Conservation (phyloP, 2,113 vertebrate genomes). For the Datnioides undecimradiatus region DNA sequence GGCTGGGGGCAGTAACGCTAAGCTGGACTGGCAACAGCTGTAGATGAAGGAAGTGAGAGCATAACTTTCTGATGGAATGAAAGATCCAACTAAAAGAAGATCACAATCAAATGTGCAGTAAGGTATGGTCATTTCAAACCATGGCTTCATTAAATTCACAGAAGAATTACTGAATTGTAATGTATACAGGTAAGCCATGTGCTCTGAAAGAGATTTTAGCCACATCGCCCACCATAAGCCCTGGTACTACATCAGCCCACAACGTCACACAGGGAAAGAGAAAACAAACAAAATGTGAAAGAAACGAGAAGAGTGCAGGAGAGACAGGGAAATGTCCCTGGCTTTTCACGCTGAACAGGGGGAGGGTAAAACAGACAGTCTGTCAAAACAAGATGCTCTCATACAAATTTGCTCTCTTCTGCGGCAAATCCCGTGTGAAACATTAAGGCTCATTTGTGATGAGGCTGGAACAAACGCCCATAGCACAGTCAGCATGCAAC, state of each 20-base stretch:
- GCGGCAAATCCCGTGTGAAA: conserved; percentile 75
- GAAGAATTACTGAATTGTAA: too few species aligned
- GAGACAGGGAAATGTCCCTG: conserved; percentile 34
- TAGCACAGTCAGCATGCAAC: conserved; percentile 68
- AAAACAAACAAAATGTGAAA: conserved; percentile 1
- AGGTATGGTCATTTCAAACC: too few species aligned
- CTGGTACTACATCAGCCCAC: not conserved
- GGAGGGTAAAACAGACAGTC: conserved; percentile 61
- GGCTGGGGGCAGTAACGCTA: too few species aligned
- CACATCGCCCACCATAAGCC: too few species aligned
- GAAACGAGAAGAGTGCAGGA: not conserved
- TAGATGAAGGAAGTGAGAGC: too few species aligned
- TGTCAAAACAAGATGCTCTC: conserved; percentile 76
- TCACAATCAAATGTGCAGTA: too few species aligned
- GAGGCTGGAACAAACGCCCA: conserved; percentile 77
- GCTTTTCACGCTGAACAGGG: conserved; percentile 33
- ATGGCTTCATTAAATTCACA: too few species aligned
- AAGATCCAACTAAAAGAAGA: too few species aligned
- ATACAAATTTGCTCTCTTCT: conserved; percentile 66
- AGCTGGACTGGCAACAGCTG: too few species aligned
- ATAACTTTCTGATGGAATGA: too few species aligned
- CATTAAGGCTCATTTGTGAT: conserved; percentile 77
- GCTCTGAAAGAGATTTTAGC: too few species aligned
- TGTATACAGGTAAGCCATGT: too few species aligned
- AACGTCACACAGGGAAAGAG: not conserved